Base-by-base conservation (phyloP, 2,888 invertebrate species). In the Panzeria rudis region DNA sequence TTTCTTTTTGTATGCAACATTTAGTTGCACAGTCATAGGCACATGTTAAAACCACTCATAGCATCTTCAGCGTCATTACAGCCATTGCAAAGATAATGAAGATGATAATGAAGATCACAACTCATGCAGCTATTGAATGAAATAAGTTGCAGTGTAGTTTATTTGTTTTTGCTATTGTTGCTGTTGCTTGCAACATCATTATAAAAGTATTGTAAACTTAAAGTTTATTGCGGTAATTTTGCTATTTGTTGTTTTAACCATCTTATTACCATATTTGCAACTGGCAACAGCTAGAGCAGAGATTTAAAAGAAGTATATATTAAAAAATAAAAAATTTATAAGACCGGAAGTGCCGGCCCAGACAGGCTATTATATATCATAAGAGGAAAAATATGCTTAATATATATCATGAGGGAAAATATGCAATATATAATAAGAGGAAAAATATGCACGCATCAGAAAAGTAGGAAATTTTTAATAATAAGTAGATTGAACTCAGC, bases 171-270 rank as follows among this genome's bases (percentile, higher is more conserved):
- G 25, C 66, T 66, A 32, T 44, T 66, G 56, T 50, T 56, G 47
- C 29, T 68, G 47, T 11, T 61, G 52, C 9, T 79, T 62, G 62
- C 62, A 72, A 79, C 61, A 69, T 50, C 41, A 71, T 71, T 69
- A 52, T 50, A 47, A 71, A 71, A 8, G 20, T 81, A 75, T 81
- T 76, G 62, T 79, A 69, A 85, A 62, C 72, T 84, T 82, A 66
- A 71, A 50, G 23, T 64, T 73, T 84, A 75, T 82, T 64, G 77
- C 69, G 77, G 83, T 85, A 80, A 78, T 75, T 86, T 81, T 78
- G 17, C 44, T 66, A 35, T 78, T 72, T 64, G 41, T 68, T 64
- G 50, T 52, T 59, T 52, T 52, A 71, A 59, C 47, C 47, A 71
- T 64, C 76, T 80, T 44, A 35, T 69, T 78, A 68, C 56, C 72